These are phyloP conservation scores for Elgonia sp. DNA, from an alignment of 2,888 invertebrate genomes.

Conservation along the genomic window DNA sequence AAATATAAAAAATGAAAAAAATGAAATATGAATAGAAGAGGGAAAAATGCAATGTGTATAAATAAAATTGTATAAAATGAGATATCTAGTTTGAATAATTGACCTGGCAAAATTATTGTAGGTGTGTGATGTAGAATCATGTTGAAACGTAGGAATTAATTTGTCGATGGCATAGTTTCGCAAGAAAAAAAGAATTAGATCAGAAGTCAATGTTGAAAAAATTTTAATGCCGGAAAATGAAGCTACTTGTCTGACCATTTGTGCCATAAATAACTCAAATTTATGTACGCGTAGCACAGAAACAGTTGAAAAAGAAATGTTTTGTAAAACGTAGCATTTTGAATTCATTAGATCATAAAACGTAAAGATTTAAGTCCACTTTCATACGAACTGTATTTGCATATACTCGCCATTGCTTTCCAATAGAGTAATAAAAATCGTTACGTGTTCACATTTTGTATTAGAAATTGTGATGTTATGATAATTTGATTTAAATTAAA, in stretches of 20 bases:
- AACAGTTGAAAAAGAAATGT: conserved; percentile 9
- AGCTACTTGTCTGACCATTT: conserved; percentile 83
- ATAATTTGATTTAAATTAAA: not conserved
- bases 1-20: conserved; percentile 45
- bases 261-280: conserved; percentile 81
- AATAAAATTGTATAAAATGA: conserved; percentile 71
- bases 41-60: conserved; percentile 67
- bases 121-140: conserved; percentile 59
- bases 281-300: conserved; percentile 52
- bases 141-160: conserved; percentile 62
- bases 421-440: conserved; percentile 14
- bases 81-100: conserved; percentile 76
- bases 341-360: conserved; percentile 17
- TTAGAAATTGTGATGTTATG: conserved; percentile 4
- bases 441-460: conserved; percentile 42
- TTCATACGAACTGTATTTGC: conserved; percentile 40
- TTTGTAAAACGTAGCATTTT: conserved; percentile 38
- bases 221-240: conserved; percentile 70
- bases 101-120: conserved; percentile 68
- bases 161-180: conserved; percentile 65
- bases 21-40: conserved; percentile 37
- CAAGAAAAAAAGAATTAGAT: conserved; percentile 54
- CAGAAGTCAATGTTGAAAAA: conserved; percentile 69
- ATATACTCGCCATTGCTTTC: conserved; percentile 42
- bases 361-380: conserved; percentile 27